These are phyloP conservation scores for Poeciliopsis turrubarensis DNA, from an alignment of 2,113 vertebrate species.

Conservation along the genomic window DNA sequence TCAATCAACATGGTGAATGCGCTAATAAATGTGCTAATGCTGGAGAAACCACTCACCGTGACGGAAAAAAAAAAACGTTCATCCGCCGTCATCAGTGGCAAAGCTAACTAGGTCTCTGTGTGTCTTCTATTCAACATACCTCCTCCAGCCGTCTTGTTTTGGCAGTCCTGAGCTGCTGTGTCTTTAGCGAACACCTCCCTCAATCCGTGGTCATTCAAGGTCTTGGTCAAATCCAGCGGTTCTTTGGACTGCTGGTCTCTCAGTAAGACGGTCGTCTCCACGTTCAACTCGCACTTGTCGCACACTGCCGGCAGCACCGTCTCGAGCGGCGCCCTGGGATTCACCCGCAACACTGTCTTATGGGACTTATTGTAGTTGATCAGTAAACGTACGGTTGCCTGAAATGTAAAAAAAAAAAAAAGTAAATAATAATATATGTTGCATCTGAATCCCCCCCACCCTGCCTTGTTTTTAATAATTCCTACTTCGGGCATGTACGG, in stretches of 20 bases:
- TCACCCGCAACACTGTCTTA: constrained; percentile 91
- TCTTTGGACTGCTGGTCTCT: constrained; percentile 84
- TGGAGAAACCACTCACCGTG: no score
- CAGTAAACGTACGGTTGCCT: constrained; percentile 92
- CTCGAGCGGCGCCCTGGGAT: constrained; percentile 85
- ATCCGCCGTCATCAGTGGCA: no score
- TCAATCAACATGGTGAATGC: no score
- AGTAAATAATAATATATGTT: not conserved
- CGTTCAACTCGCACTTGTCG: constrained; percentile 91
- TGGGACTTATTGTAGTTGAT: constrained; percentile 94
- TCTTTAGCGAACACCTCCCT: constrained; percentile 92
- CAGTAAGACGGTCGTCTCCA: constrained; percentile 82
- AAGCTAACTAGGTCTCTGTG: no score
- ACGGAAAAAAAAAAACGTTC: no score
- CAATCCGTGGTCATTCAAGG: constrained; percentile 88
- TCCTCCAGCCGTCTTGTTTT: not conserved
- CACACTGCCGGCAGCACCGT: constrained; percentile 84
- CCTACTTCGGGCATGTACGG: constrained; percentile 90
- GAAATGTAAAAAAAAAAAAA: constrained; percentile 31
- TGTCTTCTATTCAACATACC: constrained; percentile 24
- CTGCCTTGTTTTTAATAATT: not conserved
- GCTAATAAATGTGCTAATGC: no score
- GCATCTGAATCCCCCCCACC: not conserved
- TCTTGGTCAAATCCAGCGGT: constrained; percentile 85
- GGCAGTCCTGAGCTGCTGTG: constrained; percentile 67